Conservation (phyloP, 1,140 invertebrate species). For the Drosophila arawakana region DNA sequence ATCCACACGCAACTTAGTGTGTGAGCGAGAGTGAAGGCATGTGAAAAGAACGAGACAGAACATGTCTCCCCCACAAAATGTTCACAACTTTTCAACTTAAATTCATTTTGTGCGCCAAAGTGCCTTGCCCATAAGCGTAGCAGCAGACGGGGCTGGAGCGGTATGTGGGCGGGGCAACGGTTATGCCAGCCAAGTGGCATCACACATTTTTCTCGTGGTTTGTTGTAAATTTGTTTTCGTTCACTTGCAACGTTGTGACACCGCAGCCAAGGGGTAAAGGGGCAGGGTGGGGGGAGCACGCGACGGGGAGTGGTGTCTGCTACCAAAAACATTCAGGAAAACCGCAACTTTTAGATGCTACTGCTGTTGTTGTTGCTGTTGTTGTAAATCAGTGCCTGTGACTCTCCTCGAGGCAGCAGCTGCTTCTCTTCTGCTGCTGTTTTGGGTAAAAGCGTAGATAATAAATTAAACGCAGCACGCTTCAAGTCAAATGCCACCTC, state of each 20-base stretch:
- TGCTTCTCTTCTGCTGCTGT: conserved; percentile 28
- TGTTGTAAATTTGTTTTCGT: conserved; percentile 83
- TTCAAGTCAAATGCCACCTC: conserved; percentile 38
- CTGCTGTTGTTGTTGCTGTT: conserved; percentile 21
- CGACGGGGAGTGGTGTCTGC: background rate
- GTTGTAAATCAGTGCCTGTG: conserved; percentile 75
- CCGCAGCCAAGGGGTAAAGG: conserved; percentile 35
- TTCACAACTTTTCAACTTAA: conserved; percentile 83
- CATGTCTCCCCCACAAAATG: conserved; percentile 60
- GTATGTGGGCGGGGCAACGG: background rate
- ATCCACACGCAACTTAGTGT: conserved; percentile 71
- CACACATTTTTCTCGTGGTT: conserved; percentile 78
- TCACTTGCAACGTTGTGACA: conserved; percentile 79
- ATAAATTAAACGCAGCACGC: conserved; percentile 78
- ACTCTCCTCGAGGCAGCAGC: conserved; percentile 68
- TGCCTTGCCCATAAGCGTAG: conserved; percentile 16
- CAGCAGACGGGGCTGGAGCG: background rate
- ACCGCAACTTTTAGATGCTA: conserved; percentile 53
- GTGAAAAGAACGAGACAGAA: background rate
- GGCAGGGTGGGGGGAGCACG: background rate
- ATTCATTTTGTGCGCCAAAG: conserved; percentile 74
- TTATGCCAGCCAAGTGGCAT: conserved; percentile 62
- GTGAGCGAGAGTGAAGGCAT: no score
- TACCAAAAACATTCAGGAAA: conserved; percentile 33
- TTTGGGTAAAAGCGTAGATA: conserved; percentile 64